Evolutionary conservation across 2,113 vertebrate genomes (phyloP).

Genomic region (Vulpes lagopus): DNA sequence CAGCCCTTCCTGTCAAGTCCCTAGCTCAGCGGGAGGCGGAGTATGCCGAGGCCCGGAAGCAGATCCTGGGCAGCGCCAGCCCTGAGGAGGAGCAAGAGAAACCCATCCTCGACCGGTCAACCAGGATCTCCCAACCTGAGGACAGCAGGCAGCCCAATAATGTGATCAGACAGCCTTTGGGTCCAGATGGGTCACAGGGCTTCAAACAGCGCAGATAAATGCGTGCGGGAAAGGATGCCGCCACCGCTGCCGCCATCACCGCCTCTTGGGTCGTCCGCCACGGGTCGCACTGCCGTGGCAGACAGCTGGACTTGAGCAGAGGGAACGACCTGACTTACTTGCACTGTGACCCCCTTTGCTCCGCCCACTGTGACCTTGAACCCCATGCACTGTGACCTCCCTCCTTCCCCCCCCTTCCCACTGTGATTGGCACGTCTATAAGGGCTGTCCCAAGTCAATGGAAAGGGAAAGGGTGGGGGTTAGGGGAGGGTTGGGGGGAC

Average conservation of each 20-base stretch:
- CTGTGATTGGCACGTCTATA: conserved; percentile 86
- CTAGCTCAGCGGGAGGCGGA: conserved; percentile 97
- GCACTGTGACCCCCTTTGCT: conserved; percentile 91
- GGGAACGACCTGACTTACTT: conserved; percentile 87
- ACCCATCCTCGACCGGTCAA: conserved; percentile 94
- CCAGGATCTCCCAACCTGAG: conserved; percentile 93
- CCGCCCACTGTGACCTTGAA: conserved; percentile 95
- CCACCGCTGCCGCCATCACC: conserved; percentile 34
- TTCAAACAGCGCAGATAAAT: conserved; percentile 98
- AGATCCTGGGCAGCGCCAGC: conserved; percentile 97
- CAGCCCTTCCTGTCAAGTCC: conserved; percentile 94
- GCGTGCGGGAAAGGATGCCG: conserved; percentile 74
- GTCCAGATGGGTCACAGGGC: conserved; percentile 96
- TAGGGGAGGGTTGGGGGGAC: conserved; percentile 72
- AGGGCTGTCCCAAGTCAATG: conserved; percentile 83
- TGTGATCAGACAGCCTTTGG: conserved; percentile 94
- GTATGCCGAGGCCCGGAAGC: conserved; percentile 97
- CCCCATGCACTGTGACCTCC: conserved; percentile 90
- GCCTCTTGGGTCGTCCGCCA: conserved; percentile 76
- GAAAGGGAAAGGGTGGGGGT: conserved; percentile 69
- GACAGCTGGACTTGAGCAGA: conserved; percentile 87
- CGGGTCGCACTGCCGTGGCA: conserved; percentile 75
- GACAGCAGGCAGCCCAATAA: conserved; percentile 94
- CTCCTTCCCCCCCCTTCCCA: conserved; percentile 84
- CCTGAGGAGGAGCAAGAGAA: conserved; percentile 96